These are phyloP conservation scores for Sorex maritimensis DNA, from an alignment of 2,797 vertebrate species.

Conservation along the genomic window DNA sequence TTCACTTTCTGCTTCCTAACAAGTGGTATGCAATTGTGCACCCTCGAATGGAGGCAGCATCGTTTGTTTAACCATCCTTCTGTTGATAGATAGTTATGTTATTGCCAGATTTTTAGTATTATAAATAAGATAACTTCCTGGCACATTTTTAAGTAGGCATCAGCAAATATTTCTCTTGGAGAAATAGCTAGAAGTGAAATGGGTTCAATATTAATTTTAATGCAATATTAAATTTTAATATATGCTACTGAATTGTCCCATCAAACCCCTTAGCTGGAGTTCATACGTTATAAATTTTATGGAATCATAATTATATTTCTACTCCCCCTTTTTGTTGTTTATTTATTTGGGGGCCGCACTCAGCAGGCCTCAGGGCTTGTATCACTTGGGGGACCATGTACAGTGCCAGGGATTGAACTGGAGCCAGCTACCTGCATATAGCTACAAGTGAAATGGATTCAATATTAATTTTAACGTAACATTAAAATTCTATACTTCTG, in stretches of 20 bases:
- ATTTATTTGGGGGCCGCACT: no score
- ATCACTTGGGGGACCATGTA: no score
- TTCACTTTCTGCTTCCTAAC: not conserved
- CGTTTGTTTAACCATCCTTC: not conserved
- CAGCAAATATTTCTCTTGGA: slow-evolving; percentile 14
- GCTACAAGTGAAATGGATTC: not conserved
- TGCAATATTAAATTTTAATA: not conserved
- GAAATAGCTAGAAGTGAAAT: not conserved
- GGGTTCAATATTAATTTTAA: not conserved
- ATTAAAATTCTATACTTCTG: not conserved
- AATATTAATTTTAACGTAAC: not conserved
- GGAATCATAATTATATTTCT: not conserved
- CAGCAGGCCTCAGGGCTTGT: no score
- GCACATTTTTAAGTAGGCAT: not conserved
- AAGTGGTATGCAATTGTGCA: not conserved
- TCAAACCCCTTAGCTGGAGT: not conserved
- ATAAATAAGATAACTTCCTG: not conserved
- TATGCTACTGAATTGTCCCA: not conserved
- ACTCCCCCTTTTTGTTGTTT: no score
- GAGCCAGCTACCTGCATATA: not conserved
- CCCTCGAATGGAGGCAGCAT: not conserved
- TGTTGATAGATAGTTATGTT: not conserved
- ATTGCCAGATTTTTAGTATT: slow-evolving; percentile 4
- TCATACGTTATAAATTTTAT: not conserved
- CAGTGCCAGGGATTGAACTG: no score